These are phyloP conservation scores for Hemiprocne comata DNA, from an alignment of 2,113 vertebrate genomes.

Conservation along the genomic window DNA sequence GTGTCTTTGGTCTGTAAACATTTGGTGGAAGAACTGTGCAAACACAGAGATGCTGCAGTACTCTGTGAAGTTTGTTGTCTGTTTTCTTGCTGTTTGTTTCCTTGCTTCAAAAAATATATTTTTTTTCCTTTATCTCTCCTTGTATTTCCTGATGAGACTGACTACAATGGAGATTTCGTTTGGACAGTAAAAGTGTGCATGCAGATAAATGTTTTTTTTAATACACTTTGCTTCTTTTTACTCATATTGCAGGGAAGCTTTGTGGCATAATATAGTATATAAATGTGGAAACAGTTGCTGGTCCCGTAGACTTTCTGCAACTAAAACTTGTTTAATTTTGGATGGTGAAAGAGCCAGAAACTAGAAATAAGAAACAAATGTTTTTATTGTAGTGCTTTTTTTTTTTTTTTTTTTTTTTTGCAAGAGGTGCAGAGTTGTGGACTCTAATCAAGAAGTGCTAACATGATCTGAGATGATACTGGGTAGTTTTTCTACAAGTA, in stretches of 20 bases:
- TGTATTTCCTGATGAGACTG: accelerated
- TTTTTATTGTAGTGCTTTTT: neutral
- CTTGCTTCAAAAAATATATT: neutral
- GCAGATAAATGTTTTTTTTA: neutral
- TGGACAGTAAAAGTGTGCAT: neutral
- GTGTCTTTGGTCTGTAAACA: accelerated
- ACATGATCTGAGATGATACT: neutral
- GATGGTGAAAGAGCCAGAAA: neutral
- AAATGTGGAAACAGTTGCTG: neutral
- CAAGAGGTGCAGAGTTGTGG: neutral
- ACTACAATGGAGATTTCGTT: accelerated
- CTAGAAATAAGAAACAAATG: neutral
- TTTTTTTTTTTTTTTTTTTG: too few species aligned
- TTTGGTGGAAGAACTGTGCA: neutral
- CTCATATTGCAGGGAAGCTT: neutral
- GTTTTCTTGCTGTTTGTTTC: neutral
- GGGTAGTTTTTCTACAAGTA: neutral
- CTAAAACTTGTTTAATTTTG: neutral
- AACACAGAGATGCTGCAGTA: neutral
- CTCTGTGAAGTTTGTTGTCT: neutral
- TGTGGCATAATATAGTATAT: neutral
- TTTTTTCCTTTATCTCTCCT: neutral
- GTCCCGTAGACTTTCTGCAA: neutral
- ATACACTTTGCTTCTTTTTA: neutral
- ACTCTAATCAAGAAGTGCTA: neutral